Conservation (phyloP, 2,888 invertebrate species). For the Oxycera nigricornis region DNA sequence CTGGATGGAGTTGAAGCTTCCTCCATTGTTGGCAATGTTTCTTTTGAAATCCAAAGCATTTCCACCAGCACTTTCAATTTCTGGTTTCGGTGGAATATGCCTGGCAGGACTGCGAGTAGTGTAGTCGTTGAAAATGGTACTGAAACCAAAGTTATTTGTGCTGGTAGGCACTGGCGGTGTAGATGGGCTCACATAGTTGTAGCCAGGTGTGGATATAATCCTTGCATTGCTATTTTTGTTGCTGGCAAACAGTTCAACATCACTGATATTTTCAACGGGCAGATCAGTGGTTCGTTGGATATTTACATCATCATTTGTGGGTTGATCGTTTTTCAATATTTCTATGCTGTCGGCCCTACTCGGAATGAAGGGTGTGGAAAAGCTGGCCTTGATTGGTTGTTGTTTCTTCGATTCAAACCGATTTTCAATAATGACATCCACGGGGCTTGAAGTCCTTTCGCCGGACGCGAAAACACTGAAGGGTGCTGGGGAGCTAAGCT, state of each 20-base stretch:
- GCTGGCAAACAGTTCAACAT: neutral
- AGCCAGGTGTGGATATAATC: neutral
- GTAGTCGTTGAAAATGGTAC: constrained; percentile 4
- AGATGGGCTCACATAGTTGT: constrained; percentile 8
- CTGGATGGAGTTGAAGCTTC: neutral
- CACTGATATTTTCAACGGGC: constrained; percentile 12
- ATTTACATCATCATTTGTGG: neutral
- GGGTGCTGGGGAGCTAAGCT: constrained; percentile 31
- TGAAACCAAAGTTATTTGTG: constrained; percentile 13
- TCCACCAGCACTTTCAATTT: neutral
- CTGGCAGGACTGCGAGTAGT: neutral
- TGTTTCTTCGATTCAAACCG: constrained; percentile 23
- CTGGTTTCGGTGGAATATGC: neutral
- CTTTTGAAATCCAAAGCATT: neutral
- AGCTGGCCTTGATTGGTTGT: neutral
- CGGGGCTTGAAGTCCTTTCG: constrained; percentile 10
- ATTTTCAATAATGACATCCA: neutral
- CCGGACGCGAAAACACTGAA: constrained; percentile 13
- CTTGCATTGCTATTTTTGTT: neutral
- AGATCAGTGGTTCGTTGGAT: constrained; percentile 9
- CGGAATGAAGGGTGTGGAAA: neutral
- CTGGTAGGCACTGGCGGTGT: neutral
- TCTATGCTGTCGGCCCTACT: constrained; percentile 5
- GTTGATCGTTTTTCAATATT: constrained; percentile 17
- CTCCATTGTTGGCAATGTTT: neutral